Evolutionary conservation across 2,113 vertebrate species (phyloP).

Genomic region (Callocephalon fimbriatum): DNA sequence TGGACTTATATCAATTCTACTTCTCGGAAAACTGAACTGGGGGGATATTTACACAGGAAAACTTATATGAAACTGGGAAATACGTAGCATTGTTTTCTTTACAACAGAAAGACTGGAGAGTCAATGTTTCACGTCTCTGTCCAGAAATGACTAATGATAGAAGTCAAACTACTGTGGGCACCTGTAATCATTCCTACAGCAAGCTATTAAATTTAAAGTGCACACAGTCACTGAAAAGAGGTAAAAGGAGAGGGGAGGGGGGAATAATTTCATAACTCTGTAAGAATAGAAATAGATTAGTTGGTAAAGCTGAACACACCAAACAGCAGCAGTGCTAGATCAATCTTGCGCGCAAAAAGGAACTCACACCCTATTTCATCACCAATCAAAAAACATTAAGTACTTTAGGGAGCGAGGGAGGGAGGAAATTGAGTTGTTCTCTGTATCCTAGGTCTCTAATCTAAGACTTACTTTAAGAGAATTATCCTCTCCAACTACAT

Average conservation of each 20-base stretch:
- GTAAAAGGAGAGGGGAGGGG: background rate
- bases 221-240: background rate
- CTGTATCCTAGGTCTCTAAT: background rate
- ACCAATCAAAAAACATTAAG: background rate
- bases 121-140: background rate
- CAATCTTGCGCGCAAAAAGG: background rate
- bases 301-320: background rate
- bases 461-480: background rate
- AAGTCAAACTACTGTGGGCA: background rate
- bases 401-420: fast-evolving
- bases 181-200: background rate
- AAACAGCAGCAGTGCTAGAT: background rate
- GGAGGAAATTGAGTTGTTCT: background rate
- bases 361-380: background rate
- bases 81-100: background rate
- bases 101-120: background rate
- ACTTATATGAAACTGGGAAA: background rate
- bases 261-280: background rate
- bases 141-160: background rate
- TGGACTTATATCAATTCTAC: background rate
- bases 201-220: background rate
- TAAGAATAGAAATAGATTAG: background rate
- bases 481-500: background rate
- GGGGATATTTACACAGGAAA: background rate
- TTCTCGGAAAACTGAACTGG: background rate